A percentile compares a stretch with the other conserved stretches of the same genome.
Conservation (phyloP, 2,888 invertebrate species). For the Neocrepidodera transversa region DNA sequence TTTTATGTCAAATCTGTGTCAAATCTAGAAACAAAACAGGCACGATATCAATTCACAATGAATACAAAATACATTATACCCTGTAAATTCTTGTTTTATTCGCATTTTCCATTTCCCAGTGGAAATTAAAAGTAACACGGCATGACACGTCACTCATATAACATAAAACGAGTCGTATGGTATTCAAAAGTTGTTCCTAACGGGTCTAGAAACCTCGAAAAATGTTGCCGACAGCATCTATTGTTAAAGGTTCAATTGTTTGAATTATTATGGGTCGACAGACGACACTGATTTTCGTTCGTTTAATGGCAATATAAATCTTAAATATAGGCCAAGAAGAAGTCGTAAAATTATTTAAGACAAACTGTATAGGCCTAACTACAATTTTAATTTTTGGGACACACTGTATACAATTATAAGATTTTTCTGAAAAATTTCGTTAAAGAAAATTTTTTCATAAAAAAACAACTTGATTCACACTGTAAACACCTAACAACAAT, state of each 20-base stretch:
- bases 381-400: too few relatives aligned
- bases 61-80: constrained; percentile 34
- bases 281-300: background rate
- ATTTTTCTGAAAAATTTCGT: too few relatives aligned
- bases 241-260: background rate
- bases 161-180: constrained; percentile 19
- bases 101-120: constrained; percentile 42
- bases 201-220: constrained; percentile 9
- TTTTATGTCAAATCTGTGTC: constrained; percentile 27
- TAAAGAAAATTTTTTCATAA: too few relatives aligned
- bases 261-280: background rate
- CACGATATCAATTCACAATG: constrained; percentile 25
- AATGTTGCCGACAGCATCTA: background rate
- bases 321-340: too few relatives aligned
- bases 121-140: constrained; percentile 43
- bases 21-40: constrained; percentile 24
- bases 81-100: constrained; percentile 35
- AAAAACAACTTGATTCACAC: too few relatives aligned
- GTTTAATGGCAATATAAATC: background rate
- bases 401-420: too few relatives aligned
- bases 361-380: too few relatives aligned
- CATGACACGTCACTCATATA: constrained; percentile 36
- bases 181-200: constrained; percentile 22
- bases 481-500: too few relatives aligned
- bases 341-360: too few relatives aligned